These are phyloP conservation scores for Gerris buenoi DNA, from an alignment of 1,140 invertebrate genomes.

Conservation along the genomic window DNA sequence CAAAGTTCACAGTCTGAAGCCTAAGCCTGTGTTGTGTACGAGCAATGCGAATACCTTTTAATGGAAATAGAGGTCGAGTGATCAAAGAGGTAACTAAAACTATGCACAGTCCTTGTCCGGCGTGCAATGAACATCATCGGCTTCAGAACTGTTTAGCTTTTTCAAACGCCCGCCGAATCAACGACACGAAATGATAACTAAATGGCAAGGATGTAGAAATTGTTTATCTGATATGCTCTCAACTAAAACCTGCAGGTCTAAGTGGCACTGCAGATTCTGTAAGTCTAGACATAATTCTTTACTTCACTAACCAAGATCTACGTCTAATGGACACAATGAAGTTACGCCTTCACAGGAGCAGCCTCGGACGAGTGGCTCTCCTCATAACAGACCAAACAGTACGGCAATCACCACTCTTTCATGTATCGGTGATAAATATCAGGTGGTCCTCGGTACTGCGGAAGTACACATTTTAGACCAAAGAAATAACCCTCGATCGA, in stretches of 20 bases:
- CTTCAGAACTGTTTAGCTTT: not conserved
- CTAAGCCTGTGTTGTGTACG: not conserved
- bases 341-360: no score
- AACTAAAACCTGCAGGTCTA: not conserved
- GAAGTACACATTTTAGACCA: not conserved
- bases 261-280: not conserved
- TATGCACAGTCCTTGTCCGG: not conserved
- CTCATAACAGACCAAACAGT: no score
- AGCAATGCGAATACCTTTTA: no score
- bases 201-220: not conserved
- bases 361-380: no score
- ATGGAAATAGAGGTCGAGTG: no score
- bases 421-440: not conserved
- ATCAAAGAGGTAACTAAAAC: not conserved
- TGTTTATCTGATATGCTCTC: not conserved
- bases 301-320: not conserved
- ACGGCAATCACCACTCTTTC: no score
- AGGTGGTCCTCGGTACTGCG: not conserved
- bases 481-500: not conserved
- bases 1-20: not conserved
- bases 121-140: not conserved
- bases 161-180: not conserved
- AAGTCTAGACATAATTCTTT: not conserved
- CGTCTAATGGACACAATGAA: not conserved
- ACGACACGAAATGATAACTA: not conserved